Base-by-base conservation (phyloP, 1,140 invertebrate species). In the Tetramorium parvispinum region DNA sequence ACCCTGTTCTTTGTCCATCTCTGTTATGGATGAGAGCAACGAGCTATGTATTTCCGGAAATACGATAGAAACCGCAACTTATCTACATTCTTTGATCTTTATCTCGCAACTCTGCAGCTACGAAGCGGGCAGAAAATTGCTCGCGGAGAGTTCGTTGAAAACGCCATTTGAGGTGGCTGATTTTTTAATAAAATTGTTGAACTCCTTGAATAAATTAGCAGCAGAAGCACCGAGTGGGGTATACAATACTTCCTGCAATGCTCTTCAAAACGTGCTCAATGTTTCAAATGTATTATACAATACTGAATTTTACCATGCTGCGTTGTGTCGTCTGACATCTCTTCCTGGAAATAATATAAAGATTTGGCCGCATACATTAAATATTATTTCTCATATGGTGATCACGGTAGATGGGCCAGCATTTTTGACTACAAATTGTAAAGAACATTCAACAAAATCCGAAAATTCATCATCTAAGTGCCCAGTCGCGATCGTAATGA, bases 1-100 rank as follows among this genome's bases (percentile, higher is more conserved):
- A n/a, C 91, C 93, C 61, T 85, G 46, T 78, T 78, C 75, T 10
- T 85, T 94, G 70, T 87, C 93, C 6, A 59, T 88, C n/a, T 91
- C 91, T 7, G 90, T 95, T 8, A 81, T 65, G 27, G 93, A 95
- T 68, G 94, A 95, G 40, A 86, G 87, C 24, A 86, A 89, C 21
- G 93, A 94, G 85, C 92, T 93, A 7, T 94, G 91, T 21, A 93
- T 95, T 71, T 93, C 94, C 75, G 94, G 94, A 2, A 94, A 95
- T 37, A 93, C 94, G 0, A 88, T 95, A 7, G 92, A 95, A 87
- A 92, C 92, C 1, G 79, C 93, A 46, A 95, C 94, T 10, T 94
- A 93, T 90, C 77, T 95, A 10, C 95, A 95, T 49, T 93, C 93
- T 75, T 83, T 95, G 0, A 90, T 91, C 55, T 91, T 95, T 6